Conservation (phyloP, 2,797 vertebrate species). For the Loris lydekkerianus region DNA sequence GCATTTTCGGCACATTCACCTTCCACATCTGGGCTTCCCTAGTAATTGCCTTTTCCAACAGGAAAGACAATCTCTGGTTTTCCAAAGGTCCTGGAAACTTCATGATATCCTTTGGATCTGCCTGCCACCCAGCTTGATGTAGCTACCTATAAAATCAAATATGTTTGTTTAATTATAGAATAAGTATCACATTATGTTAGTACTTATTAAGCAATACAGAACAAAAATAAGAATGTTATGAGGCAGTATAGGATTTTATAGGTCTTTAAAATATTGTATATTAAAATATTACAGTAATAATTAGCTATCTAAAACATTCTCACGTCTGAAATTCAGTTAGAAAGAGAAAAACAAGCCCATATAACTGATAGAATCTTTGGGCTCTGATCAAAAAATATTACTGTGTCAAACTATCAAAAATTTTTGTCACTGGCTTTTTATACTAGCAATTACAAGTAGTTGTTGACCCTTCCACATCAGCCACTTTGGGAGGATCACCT, state of each 20-base stretch:
- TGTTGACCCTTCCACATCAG: background rate
- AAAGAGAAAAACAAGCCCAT: constrained; percentile 48
- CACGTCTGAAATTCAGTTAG: constrained; percentile 56
- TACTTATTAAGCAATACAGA: constrained; percentile 77
- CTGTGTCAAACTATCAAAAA: constrained; percentile 9
- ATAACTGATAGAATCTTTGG: background rate
- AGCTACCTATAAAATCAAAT: constrained; percentile 93
- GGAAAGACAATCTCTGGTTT: constrained; percentile 97
- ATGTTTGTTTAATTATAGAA: constrained; percentile 75
- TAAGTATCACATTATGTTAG: constrained; percentile 15
- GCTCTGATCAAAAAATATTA: constrained; percentile 36
- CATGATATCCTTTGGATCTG: constrained; percentile 95
- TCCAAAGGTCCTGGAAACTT: constrained; percentile 96
- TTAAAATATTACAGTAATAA: constrained; percentile 60
- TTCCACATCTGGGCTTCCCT: constrained; percentile 98
- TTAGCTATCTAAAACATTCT: constrained; percentile 55
- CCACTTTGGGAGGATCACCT: too few relatives aligned
- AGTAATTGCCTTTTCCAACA: constrained; percentile 96
- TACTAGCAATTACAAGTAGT: constrained; percentile 28
- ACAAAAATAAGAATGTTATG: constrained; percentile 67
- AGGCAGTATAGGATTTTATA: constrained; percentile 70
- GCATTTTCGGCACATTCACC: constrained; percentile 95
- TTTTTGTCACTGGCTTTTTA: constrained; percentile 26
- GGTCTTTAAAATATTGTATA: constrained; percentile 71
- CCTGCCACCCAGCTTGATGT: constrained; percentile 97